phyloP scores from a whole-genome alignment of 2,113 vertebrate genomes.

The Hucho hucho region DNA sequence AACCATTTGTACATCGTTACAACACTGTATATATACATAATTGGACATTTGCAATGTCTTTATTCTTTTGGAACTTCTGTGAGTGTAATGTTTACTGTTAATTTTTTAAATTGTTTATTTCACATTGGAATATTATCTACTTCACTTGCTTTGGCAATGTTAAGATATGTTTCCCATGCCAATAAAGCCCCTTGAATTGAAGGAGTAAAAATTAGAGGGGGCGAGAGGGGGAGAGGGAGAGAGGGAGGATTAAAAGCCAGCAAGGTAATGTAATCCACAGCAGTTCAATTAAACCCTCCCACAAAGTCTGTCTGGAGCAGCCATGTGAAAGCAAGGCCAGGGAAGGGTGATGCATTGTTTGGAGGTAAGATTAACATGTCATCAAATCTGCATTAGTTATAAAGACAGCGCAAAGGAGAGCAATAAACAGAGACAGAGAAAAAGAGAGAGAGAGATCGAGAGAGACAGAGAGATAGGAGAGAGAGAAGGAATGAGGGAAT shows the following conservation, averaged over 20 bases:
- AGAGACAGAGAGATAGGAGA: not conserved
- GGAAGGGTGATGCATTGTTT: not conserved
- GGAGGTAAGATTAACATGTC: conserved; percentile 1
- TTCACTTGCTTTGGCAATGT: too few species aligned
- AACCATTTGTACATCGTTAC: too few species aligned
- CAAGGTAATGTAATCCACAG: not conserved
- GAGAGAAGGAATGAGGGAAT: conserved; percentile 5
- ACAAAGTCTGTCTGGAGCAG: not conserved
- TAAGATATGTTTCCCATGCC: not conserved
- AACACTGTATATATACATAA: too few species aligned
- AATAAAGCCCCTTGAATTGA: too few species aligned
- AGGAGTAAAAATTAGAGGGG: not conserved
- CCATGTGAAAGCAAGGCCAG: not conserved
- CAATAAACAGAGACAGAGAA: not conserved
- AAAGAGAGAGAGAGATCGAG: not conserved
- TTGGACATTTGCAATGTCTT: too few species aligned
- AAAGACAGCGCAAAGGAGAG: not conserved
- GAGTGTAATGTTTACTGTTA: too few species aligned
- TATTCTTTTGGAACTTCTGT: too few species aligned
- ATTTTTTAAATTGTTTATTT: too few species aligned
- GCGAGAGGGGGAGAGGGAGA: not conserved
- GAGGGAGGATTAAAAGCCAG: not conserved
- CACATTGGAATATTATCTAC: too few species aligned
- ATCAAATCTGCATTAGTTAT: not conserved
- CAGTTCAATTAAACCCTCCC: not conserved